phyloP scores from a whole-genome alignment of 2,797 vertebrate genomes.

The Stomatorhinus walkeri region DNA sequence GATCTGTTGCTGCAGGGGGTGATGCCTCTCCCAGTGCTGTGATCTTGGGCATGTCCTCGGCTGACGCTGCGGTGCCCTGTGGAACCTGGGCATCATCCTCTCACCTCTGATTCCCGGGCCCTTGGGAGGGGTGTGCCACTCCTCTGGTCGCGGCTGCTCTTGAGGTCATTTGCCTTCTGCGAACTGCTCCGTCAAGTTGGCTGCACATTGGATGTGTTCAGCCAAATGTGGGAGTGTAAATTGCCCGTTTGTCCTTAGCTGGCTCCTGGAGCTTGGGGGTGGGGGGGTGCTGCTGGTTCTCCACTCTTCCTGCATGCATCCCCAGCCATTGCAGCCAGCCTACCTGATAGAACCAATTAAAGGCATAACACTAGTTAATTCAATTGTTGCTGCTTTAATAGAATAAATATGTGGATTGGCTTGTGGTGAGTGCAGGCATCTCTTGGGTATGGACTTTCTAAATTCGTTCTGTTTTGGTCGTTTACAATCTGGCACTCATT shows the following conservation, averaged over 20 bases:
- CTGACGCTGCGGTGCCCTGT: neutral
- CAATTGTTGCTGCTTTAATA: neutral
- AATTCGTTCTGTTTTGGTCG: neutral
- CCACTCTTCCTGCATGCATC: neutral
- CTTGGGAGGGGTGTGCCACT: neutral
- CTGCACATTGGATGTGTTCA: neutral
- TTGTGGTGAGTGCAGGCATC: neutral
- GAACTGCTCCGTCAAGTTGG: neutral
- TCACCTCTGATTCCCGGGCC: neutral
- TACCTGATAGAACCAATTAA: neutral
- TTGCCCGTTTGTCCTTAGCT: neutral
- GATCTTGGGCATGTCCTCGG: neutral
- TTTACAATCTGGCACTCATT: neutral
- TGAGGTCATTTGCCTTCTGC: neutral
- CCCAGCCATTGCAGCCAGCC: neutral
- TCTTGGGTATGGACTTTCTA: neutral
- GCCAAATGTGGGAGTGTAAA: neutral
- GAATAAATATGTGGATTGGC: neutral
- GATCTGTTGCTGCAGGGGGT: neutral
- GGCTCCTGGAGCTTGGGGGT: neutral
- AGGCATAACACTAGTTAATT: neutral
- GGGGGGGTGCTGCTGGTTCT: neutral
- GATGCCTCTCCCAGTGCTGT: neutral
- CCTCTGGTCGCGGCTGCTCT: neutral
- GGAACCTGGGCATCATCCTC: neutral